These are phyloP conservation scores for Acanthurus leucopareius DNA, from an alignment of 2,797 vertebrate genomes.

Conservation along the genomic window DNA sequence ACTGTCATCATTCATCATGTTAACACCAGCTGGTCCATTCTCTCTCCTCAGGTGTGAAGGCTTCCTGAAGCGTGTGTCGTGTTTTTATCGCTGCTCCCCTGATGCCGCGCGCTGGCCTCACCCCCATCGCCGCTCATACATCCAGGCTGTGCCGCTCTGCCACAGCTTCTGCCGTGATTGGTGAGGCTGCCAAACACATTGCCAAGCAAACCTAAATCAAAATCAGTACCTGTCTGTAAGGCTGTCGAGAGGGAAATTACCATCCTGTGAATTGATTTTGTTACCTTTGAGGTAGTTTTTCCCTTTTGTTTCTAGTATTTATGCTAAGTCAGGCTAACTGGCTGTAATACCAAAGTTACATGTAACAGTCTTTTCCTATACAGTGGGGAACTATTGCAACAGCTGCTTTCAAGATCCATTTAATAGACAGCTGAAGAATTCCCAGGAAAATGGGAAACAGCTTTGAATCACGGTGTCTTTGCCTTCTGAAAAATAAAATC, in stretches of 20 bases:
- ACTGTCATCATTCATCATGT: constrained; percentile 2
- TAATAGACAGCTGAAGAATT: not conserved
- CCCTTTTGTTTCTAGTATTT: too few relatives aligned
- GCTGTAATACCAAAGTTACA: constrained; percentile 1
- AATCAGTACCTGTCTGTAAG: constrained; percentile 21
- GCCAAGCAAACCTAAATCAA: constrained; percentile 30
- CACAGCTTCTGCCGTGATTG: constrained; percentile 89
- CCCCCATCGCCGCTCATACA: constrained; percentile 74
- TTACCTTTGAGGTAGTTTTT: too few relatives aligned
- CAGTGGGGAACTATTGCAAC: not conserved
- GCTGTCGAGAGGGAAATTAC: constrained; percentile 21
- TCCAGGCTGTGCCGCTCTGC: constrained; percentile 88
- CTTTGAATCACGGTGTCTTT: not conserved
- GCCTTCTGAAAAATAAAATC: not conserved
- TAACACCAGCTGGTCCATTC: not conserved
- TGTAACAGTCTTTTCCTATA: not conserved
- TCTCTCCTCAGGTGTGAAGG: constrained; percentile 84
- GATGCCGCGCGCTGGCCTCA: constrained; percentile 85
- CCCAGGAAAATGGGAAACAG: not conserved
- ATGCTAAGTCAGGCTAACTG: too few relatives aligned
- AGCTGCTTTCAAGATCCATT: not conserved
- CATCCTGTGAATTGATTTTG: not conserved
- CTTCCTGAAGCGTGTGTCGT: constrained; percentile 85
- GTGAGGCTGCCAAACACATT: constrained; percentile 74
- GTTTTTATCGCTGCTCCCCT: constrained; percentile 88